Conservation (phyloP, 92 coral and sea anemone species). For the Porites divaricata region DNA sequence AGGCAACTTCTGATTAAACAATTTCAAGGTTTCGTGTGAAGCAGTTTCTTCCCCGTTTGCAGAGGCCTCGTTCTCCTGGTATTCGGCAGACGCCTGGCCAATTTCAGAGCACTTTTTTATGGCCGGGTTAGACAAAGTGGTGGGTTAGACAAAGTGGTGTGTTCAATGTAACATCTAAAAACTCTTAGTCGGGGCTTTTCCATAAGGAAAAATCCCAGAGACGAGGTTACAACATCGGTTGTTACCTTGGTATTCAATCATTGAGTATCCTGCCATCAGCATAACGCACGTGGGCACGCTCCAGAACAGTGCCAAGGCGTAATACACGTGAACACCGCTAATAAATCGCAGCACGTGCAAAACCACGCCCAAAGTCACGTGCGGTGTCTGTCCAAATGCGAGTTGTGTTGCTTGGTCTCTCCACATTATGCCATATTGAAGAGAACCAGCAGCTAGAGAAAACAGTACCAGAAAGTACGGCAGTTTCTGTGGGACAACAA, state of each 20-base stretch:
- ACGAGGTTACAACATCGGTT: too few relatives aligned
- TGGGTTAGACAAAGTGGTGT: too few relatives aligned
- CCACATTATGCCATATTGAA: slow-evolving; percentile 65
- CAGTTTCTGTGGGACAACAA: slow-evolving; percentile 54
- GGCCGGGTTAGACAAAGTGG: too few relatives aligned
- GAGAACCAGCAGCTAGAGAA: slow-evolving; percentile 59
- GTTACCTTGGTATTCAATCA: slow-evolving; percentile 86
- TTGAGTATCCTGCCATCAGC: slow-evolving; percentile 81
- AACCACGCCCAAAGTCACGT: slow-evolving; percentile 32
- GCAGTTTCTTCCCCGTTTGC: too few relatives aligned
- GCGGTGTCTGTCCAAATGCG: slow-evolving; percentile 58
- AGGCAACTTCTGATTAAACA: too few relatives aligned
- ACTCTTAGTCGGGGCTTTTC: too few relatives aligned
- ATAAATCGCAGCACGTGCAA: slow-evolving; percentile 68
- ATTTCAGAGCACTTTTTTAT: too few relatives aligned
- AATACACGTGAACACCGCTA: slow-evolving; percentile 71
- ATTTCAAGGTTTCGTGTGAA: too few relatives aligned
- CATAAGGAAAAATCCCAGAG: too few relatives aligned
- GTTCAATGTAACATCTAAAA: too few relatives aligned
- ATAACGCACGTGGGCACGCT: slow-evolving; percentile 69
- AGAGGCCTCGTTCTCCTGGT: too few relatives aligned
- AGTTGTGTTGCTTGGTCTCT: slow-evolving; percentile 77
- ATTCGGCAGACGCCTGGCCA: too few relatives aligned
- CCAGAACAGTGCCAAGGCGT: slow-evolving; percentile 82
- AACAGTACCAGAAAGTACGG: slow-evolving; percentile 56